Evolutionary conservation across 1,140 invertebrate species (phyloP), one percentile per base, ranked within the genome.

Genomic region (Grapholita molesta): DNA sequence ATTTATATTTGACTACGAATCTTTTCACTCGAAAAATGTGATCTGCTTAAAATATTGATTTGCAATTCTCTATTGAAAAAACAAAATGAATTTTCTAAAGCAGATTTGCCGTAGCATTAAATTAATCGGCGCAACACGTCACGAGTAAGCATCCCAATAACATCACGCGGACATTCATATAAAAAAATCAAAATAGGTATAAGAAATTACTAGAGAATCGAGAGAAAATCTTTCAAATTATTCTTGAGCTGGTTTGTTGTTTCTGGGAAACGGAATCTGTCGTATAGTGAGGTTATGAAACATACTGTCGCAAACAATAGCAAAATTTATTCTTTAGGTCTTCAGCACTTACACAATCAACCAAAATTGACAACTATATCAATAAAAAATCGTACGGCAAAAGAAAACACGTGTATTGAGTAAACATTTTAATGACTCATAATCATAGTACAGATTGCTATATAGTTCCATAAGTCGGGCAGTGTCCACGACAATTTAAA

Each of bases 161-260:
- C 55, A 32, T 61, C 55, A 61, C 11, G 4, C 53, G 21, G 30
- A 28, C 25, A 30, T 61, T 32, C 55, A 30, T 61, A 30, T 61
- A 61, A 61, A n/a, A n/a, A n/a, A 61, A 61, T 61, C 25, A 61
- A 61, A 57, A 23, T 25, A 57, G 30, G 35, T 38, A 70, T 33
- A 15, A 70, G 57, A 67, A 77, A 75, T 70, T 65, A 71, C 66
- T 75, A 75, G 70, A 72, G 69, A 72, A 78, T 72, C 73, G 73
- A 70, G 69, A 66, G 67, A 68, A 74, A 75, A 73, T 70, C 66
- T 70, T 65, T 71, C 57, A 69, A 55, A 70, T 53, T 21, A 64
- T 35, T 71, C 71, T 71, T 73, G 55, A 61, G 64, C 71, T 57
- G n/a, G n/a, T 70, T 33, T 66, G 71, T 69, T 70, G 70, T 74